Percentiles rank a stretch among this genome's conserved stretches.
phyloP scores from a whole-genome alignment of 2,888 invertebrate species.

The Atrina japonica region DNA sequence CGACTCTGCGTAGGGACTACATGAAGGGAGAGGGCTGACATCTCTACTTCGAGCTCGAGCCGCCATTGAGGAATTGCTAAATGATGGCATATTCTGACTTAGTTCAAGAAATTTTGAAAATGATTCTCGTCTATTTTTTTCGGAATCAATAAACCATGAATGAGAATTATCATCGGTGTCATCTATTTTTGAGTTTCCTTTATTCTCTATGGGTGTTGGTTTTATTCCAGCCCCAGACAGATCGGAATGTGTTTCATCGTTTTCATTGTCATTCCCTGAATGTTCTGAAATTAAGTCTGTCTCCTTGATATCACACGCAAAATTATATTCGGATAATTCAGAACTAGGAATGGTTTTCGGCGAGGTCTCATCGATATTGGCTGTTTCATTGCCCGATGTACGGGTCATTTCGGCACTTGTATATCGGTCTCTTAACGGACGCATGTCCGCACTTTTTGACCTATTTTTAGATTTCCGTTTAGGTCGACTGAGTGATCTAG shows the following conservation, averaged over 20 bases:
- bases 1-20: too few species aligned
- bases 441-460: constrained; percentile 15
- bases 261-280: neutral
- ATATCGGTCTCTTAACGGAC: too few species aligned
- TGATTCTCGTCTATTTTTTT: constrained; percentile 34
- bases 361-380: too few species aligned
- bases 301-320: neutral
- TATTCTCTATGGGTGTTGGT: too few species aligned
- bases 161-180: neutral
- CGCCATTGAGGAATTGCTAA: constrained; percentile 18
- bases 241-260: neutral
- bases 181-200: too few species aligned
- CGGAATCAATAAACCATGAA: constrained; percentile 10
- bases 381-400: too few species aligned
- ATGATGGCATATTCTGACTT: constrained; percentile 25
- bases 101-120: constrained; percentile 39
- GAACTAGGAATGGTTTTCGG: too few species aligned
- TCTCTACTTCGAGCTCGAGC: constrained; percentile 11
- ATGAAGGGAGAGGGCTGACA: too few species aligned
- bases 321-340: too few species aligned
- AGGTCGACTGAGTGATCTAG: too few species aligned
- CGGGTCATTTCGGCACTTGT: too few species aligned
- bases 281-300: neutral
- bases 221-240: too few species aligned
- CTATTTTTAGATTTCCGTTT: neutral